Conservation (phyloP, 2,797 vertebrate genomes). For the Ambastaia sidthimunki region DNA sequence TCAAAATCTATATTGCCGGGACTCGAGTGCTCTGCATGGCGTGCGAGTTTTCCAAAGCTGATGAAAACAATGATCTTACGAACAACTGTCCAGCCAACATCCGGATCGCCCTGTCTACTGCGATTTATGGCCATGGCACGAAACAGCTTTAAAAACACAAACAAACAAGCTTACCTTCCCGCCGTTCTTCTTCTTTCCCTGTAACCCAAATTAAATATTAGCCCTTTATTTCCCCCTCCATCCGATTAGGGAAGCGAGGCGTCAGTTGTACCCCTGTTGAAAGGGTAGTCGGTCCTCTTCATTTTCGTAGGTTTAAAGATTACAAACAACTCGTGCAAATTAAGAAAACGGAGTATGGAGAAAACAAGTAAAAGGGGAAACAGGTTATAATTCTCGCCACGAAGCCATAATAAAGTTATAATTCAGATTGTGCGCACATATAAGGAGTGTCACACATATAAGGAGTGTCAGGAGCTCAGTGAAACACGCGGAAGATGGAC, state of each 20-base stretch:
- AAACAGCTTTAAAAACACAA: background rate
- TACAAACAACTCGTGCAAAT: conserved; percentile 4
- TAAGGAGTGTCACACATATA: conserved; percentile 22
- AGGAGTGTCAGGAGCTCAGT: conserved; percentile 31
- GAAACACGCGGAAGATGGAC: conserved; percentile 44
- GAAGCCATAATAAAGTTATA: conserved; percentile 30
- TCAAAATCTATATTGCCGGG: background rate
- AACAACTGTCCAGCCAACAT: background rate
- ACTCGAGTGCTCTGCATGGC: background rate
- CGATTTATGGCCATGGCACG: background rate
- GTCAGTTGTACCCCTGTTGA: conserved; percentile 13
- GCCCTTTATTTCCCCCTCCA: conserved; percentile 19
- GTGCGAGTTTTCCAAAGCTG: background rate
- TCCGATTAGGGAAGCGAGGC: conserved; percentile 21
- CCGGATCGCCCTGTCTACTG: no score
- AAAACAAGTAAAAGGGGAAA: background rate
- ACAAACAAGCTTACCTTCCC: conserved; percentile 44
- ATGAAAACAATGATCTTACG: conserved; percentile 2
- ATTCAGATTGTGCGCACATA: conserved; percentile 17
- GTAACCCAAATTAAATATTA: conserved; percentile 15
- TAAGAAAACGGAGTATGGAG: background rate
- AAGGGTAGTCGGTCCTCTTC: conserved; percentile 45
- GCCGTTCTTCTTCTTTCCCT: conserved; percentile 36
- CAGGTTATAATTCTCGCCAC: conserved; percentile 18
- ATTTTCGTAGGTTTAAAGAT: conserved; percentile 25